Evolutionary conservation across 35 echinoderm and acorn worm genomes (phyloP).

Genomic region (Heliocidaris tuberculata): DNA sequence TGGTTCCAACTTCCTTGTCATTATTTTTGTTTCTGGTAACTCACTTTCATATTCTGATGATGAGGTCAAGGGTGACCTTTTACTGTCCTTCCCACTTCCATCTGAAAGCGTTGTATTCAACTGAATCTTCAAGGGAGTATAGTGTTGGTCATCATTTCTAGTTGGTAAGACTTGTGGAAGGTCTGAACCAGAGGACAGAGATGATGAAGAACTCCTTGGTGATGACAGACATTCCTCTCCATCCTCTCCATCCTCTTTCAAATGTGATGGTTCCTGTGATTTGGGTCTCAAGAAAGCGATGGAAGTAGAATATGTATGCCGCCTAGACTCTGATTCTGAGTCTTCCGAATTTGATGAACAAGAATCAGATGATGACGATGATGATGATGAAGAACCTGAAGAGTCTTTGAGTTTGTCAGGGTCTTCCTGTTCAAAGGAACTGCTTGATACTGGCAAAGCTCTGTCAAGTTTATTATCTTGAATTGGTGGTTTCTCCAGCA

Average conservation of each 20-base stretch:
- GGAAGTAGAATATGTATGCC: neutral
- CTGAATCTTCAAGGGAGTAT: neutral
- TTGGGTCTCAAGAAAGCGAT: neutral
- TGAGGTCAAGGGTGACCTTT: neutral
- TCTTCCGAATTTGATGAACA: neutral
- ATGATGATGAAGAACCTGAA: neutral
- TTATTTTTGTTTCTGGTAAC: neutral
- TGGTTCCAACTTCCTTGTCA: neutral
- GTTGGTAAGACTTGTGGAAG: neutral
- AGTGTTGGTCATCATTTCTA: neutral
- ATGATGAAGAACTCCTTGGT: neutral
- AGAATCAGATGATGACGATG: neutral
- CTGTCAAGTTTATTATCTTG: constrained; percentile 20
- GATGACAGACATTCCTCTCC: neutral
- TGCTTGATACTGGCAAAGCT: neutral
- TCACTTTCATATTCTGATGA: constrained; percentile 9
- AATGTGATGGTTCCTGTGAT: neutral
- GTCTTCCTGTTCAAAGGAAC: neutral
- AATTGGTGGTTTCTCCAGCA: constrained; percentile 36
- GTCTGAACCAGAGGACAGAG: neutral
- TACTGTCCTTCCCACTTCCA: neutral
- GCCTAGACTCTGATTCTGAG: neutral
- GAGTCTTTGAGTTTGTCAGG: neutral
- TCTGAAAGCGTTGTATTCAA: neutral
- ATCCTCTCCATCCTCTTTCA: neutral